These are phyloP conservation scores for Uria aalge DNA, from an alignment of 2,113 vertebrate species.

Conservation along the genomic window DNA sequence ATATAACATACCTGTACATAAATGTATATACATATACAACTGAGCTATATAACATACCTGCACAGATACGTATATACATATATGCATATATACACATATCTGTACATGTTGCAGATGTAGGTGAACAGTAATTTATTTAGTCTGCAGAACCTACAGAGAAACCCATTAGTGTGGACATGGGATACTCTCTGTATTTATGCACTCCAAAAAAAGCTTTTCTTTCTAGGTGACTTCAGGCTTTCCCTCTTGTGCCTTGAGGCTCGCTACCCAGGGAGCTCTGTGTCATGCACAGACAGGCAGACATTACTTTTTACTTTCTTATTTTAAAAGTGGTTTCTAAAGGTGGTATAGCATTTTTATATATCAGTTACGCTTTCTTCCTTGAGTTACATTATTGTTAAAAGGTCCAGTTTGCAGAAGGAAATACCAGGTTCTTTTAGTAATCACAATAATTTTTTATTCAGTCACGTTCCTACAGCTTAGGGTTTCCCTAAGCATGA, in stretches of 20 bases:
- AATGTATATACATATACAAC: too few relatives aligned
- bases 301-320: neutral
- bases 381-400: neutral
- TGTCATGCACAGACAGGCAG: neutral
- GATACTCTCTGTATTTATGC: neutral
- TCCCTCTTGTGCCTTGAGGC: neutral
- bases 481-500: neutral
- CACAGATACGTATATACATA: too few relatives aligned
- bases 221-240: neutral
- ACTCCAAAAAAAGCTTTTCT: neutral
- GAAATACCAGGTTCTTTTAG: neutral
- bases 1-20: too few relatives aligned
- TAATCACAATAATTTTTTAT: neutral
- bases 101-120: accelerated
- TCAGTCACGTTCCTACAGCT: neutral
- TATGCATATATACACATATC: too few relatives aligned
- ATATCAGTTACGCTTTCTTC: neutral
- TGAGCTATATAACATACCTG: too few relatives aligned
- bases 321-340: neutral
- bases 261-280: neutral
- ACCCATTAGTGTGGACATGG: neutral
- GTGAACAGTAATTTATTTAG: neutral
- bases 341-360: neutral
- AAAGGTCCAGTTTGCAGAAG: neutral
- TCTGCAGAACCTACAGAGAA: neutral